Evolutionary conservation across 2,888 invertebrate genomes (phyloP).

Genomic region (Brassicogethes aeneus): DNA sequence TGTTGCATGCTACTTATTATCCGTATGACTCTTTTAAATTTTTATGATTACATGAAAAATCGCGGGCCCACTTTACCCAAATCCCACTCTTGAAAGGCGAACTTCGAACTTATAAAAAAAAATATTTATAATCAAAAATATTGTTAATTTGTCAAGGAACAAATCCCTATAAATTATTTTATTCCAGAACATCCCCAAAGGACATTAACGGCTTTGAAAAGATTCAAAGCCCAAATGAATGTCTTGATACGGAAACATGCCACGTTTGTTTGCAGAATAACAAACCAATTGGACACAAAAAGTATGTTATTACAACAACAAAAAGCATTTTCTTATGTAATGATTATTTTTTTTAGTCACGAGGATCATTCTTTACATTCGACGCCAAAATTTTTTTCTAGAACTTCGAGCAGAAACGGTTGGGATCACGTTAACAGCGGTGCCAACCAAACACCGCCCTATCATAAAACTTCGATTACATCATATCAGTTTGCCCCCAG

Average conservation of each 20-base stretch:
- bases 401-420: conserved; percentile 44
- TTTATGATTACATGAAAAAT: no score
- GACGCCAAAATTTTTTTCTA: conserved; percentile 46
- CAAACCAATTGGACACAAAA: conserved; percentile 4
- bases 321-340: neutral
- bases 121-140: no score
- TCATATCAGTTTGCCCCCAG: conserved; percentile 41
- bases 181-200: conserved; percentile 22
- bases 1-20: no score
- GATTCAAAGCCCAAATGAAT: conserved; percentile 21
- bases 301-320: conserved; percentile 3
- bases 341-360: neutral
- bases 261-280: conserved; percentile 13
- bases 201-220: conserved; percentile 36
- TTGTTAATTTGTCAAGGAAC: no score
- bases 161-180: no score
- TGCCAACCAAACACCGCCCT: conserved; percentile 12
- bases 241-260: conserved; percentile 14
- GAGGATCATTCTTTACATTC: conserved; percentile 32
- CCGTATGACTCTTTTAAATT: no score
- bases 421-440: conserved; percentile 34
- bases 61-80: no score
- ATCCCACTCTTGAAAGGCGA: no score
- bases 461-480: no score
- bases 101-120: no score